Base-by-base conservation (phyloP, 2,888 invertebrate genomes). In the Aphidoletes aphidimyza region DNA sequence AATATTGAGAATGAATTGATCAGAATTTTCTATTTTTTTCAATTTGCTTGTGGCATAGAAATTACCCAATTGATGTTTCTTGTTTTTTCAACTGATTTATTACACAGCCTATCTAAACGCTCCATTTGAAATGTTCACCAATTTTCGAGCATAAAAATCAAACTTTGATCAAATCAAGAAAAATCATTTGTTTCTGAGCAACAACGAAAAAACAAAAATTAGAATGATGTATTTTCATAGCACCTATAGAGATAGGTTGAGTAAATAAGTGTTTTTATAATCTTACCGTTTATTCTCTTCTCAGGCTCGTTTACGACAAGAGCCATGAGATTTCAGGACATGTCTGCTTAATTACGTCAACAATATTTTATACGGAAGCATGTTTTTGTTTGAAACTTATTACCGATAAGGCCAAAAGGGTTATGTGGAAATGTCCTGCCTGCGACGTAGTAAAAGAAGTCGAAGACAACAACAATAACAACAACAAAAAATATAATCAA, bases 291-390 rank as follows among this genome's bases (percentile, higher is more conserved):
- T 6, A 30, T 69, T 69, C 14, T 26, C 30, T 69, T 0, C 14
- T 69, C n/a, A n/a, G 69, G 30, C 54, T 26, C 69, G 2, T 30
- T 19, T 5, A 17, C 30, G 34, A 30, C n/a, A n/a, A n/a, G n/a
- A n/a, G n/a, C n/a, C n/a, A 69, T 69, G 69, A 26, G 69, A 14
- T 30, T 14, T 2, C 0, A 5, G n/a, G 26, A 69, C 17, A 14
- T 30, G 69, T 81, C 22, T 81, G 36, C 81, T 81, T 81, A 81
- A 81, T 81, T 81, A 37, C 81, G 37, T 81, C 37, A 37, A 37
- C 81, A 81, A 81, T 81, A 81, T 81, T 81, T 81, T 22, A 81
- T 37, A 81, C 69, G 30, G 69, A 69, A 69, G 69, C 69, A 30
- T 69, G 69, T 69, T 69, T n/a, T 81, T 37, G 36, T 37, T 81